Evolutionary conservation across 2,113 vertebrate species (phyloP), one percentile per base, ranked within the genome.

Genomic region (Smithornis capensis): DNA sequence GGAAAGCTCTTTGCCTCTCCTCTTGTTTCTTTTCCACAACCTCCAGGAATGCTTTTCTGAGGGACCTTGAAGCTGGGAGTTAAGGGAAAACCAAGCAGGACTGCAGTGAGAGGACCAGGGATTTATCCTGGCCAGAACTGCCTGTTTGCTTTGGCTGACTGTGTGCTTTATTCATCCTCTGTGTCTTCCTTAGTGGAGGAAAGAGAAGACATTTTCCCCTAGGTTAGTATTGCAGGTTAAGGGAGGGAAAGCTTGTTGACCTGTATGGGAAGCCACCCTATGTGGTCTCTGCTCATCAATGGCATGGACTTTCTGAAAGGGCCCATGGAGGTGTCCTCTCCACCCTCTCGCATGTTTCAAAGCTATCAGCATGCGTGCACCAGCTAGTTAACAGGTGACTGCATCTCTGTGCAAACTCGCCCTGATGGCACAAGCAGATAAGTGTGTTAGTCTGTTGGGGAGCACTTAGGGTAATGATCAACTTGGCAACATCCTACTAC

Each of bases 1-100:
- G 93, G 89, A 97, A 97, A 95, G 21, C 35, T 93, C 53, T 93
- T 91, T 76, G 75, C 35, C 33, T 96, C 52, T 62, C 33, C 56
- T 88, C 67, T 89, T 73, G n/a, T 38, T 38, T 59, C 59, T 73
- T 62, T 67, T 74, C 44, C 0, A 0, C 22, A 64, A 23, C n/a
- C 74, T 80, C 53, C 64, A 90, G 74, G 27, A 88, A 71, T 31
- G 29, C 14, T 93, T 87, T 73, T 67, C 73, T 18, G 10, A 64
- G 47, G 73, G 52, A 92, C 67, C 55, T 53, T 87, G 67, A 63
- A 83, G 49, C n/a, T 85, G 65, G 57, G 50, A 80, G 29, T 86
- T 79, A 73, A 90, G 42, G 63, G 37, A 52, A 65, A 76, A 91
- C 57, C 18, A 65, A 21, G n/a, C 2, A 1, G 24, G 53, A 37